Evolutionary conservation across 2,888 invertebrate genomes (phyloP), one percentile per base, ranked within the genome.

Genomic region (Sinopyrophorus schimmeli): DNA sequence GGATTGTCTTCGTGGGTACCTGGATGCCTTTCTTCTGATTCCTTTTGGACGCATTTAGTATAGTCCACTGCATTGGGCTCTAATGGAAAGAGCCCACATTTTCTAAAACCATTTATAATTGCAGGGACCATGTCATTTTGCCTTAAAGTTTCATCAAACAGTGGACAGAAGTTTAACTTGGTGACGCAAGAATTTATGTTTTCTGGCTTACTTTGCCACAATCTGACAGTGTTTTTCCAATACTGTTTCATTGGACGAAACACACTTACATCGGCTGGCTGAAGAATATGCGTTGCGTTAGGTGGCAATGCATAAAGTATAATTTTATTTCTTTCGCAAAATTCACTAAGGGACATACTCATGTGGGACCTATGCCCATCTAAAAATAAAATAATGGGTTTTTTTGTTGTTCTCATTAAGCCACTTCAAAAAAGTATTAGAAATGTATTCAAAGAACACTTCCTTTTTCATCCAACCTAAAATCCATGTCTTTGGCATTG

Each of bases 331-430:
- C 14, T 21, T 12, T 12, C 3, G 15, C 40, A 30, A 3, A 40
- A 20, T n/a, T 40, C 28, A 11, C 40, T 28, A n/a, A 58, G 11
- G 20, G 49, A 39, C 30, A 60, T 27, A 15, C 35, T 56, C 10
- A 54, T 26, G 20, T 63, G 61, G n/a, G 55, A 53, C 35, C 53
- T 57, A 37, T 61, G 61, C 10, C 59, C 60, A 51, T 61, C 59
- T 16, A 60, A 12, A 11, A 61, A 58, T n/a, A 59, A 24, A 11
- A 60, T 35, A 11, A 60, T 50, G 3, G 57, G 57, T 23, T 39
- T 51, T 38, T 15, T 26, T 26, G 5, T 7, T 21, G 7, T 24
- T 10, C 6, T 9, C 10, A 7, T 23, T 9, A 2, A 34, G 11
- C 34, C 34, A 34, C 20, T 17, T 3, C 16, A 48, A 43, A 20